Conservation (phyloP, 2,888 invertebrate species). For the Hypsopygia costalis region DNA sequence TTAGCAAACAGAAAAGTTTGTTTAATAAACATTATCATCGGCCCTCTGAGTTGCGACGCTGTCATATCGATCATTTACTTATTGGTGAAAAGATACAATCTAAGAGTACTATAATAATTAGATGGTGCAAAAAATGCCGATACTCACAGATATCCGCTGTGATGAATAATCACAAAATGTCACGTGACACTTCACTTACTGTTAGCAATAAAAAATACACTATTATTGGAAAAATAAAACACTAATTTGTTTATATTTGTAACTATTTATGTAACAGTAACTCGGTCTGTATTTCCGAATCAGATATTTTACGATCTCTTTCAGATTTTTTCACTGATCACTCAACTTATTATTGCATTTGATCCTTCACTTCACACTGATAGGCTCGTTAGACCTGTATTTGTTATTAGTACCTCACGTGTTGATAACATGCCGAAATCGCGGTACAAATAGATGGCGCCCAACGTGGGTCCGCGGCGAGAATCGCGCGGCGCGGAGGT, state of each 20-base stretch:
- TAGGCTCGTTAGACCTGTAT: conserved; percentile 10
- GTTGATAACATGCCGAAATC: conserved; percentile 30
- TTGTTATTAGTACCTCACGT: conserved; percentile 21
- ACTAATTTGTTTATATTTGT: conserved; percentile 28
- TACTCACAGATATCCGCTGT: conserved; percentile 31
- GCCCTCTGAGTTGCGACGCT: conserved; percentile 14
- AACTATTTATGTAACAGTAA: conserved; percentile 3
- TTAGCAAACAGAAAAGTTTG: conserved; percentile 15
- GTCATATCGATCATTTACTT: conserved; percentile 22
- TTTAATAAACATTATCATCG: conserved; percentile 16
- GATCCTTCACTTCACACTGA: conserved; percentile 27
- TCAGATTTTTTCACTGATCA: conserved; percentile 31
- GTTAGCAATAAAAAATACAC: conserved; percentile 25
- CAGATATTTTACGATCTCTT: conserved; percentile 18
- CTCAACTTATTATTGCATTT: conserved; percentile 18
- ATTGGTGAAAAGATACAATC: conserved; percentile 26
- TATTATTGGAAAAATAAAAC: conserved; percentile 15
- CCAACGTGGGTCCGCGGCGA: conserved; percentile 46
- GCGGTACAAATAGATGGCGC: conserved; percentile 49
- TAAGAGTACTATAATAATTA: conserved; percentile 15
- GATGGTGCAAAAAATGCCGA: conserved; percentile 16
- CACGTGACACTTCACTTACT: conserved; percentile 45
- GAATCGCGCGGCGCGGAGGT: conserved; percentile 29
- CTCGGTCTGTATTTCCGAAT: conserved; percentile 1
- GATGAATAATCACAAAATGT: conserved; percentile 19